These are phyloP conservation scores for Dicyrtoma fusca DNA, from an alignment of 2,888 invertebrate genomes.

Conservation along the genomic window DNA sequence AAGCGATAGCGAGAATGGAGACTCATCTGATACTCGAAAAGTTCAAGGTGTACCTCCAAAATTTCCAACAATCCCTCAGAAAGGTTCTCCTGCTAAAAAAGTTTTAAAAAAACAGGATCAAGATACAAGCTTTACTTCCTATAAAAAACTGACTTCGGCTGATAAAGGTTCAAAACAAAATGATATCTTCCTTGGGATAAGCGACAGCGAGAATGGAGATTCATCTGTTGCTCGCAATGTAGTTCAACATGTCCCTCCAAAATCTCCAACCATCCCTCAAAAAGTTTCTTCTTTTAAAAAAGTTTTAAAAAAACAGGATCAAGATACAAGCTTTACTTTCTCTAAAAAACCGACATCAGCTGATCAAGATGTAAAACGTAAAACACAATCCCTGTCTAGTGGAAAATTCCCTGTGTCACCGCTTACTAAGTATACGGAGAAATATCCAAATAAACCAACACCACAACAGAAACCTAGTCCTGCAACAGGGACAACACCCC, in stretches of 20 bases:
- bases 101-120: neutral
- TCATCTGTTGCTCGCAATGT: neutral
- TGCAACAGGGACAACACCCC: neutral
- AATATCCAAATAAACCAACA: neutral
- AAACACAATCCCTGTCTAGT: neutral
- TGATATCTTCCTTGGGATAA: slow-evolving; percentile 17
- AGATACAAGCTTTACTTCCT: too few relatives aligned
- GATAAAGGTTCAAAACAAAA: neutral
- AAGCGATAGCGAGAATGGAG: slow-evolving; percentile 15
- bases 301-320: neutral
- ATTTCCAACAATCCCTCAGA: too few relatives aligned
- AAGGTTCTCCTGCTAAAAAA: neutral
- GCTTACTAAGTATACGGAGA: neutral
- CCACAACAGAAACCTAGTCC: neutral
- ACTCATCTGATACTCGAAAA: neutral
- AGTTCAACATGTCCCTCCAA: too few relatives aligned
- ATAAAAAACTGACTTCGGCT: too few relatives aligned
- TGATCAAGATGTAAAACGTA: too few relatives aligned
- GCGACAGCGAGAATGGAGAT: slow-evolving; percentile 12
- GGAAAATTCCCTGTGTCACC: neutral
- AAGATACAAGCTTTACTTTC: too few relatives aligned
- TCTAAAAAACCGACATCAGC: too few relatives aligned
- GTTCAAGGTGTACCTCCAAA: too few relatives aligned
- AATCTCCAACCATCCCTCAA: too few relatives aligned
- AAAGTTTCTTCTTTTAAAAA: neutral